These are phyloP conservation scores for Phylloscopus whistleri DNA, from an alignment of 2,113 vertebrate genomes.

Conservation along the genomic window DNA sequence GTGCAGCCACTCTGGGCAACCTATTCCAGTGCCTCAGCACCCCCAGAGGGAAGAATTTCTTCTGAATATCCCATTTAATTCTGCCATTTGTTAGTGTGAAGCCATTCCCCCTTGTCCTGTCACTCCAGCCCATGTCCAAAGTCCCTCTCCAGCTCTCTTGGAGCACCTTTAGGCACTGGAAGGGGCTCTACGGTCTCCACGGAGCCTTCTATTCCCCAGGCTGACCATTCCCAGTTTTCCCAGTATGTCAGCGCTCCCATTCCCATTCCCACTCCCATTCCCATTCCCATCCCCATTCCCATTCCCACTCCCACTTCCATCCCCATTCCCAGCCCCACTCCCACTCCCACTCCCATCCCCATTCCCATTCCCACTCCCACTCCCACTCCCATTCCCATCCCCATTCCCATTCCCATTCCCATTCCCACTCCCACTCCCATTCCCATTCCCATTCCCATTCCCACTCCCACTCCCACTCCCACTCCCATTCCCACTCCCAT, in stretches of 20 bases:
- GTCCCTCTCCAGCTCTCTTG: neutral
- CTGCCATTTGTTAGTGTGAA: neutral
- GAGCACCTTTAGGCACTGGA: neutral
- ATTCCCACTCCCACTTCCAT: rapidly evolving
- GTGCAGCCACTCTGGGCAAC: neutral
- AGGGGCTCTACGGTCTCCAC: neutral
- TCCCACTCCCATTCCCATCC: too few species aligned
- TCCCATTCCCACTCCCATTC: neutral
- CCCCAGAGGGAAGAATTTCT: neutral
- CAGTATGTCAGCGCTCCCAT: neutral
- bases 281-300: neutral
- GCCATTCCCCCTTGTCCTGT: neutral
- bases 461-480: neutral
- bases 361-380: too few species aligned
- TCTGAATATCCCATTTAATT: neutral
- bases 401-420: neutral
- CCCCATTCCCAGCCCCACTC: neutral
- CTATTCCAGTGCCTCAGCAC: neutral
- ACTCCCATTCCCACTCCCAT: neutral
- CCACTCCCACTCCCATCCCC: too few species aligned
- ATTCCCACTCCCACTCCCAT: too few species aligned
- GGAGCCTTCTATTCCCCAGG: neutral
- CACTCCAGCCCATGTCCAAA: neutral
- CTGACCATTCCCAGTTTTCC: neutral
- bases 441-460: neutral